phyloP scores from a whole-genome alignment of 2,113 vertebrate species.

The Microtus pennsylvanicus region DNA sequence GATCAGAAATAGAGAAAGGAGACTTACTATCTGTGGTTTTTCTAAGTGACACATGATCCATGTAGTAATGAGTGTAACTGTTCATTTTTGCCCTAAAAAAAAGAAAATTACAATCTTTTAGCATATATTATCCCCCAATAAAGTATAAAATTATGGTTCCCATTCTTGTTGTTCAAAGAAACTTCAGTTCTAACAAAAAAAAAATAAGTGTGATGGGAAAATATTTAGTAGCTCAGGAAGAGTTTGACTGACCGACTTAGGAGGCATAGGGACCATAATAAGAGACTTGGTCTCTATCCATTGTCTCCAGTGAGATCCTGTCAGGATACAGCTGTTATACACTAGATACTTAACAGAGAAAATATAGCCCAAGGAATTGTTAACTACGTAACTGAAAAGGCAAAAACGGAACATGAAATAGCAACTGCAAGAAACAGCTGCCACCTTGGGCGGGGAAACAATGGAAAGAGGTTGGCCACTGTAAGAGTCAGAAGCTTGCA shows the following conservation, averaged over 20 bases:
- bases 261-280: neutral
- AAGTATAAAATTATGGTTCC: neutral
- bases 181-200: neutral
- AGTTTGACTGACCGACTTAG: neutral
- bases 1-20: neutral
- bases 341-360: neutral
- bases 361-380: neutral
- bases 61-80: neutral
- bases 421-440: neutral
- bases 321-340: neutral
- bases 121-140: neutral
- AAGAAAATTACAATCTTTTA: slow-evolving; percentile 21
- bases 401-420: neutral
- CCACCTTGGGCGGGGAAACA: neutral
- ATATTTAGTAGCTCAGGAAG: neutral
- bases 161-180: slow-evolving; percentile 35
- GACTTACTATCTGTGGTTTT: neutral
- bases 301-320: neutral
- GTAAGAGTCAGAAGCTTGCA: neutral
- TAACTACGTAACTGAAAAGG: neutral
- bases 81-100: neutral
- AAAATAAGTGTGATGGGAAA: neutral
- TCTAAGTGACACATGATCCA: neutral
- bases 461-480: neutral
- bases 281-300: neutral